phyloP scores from a whole-genome alignment of 2,113 vertebrate genomes.

The Strigops habroptila region DNA sequence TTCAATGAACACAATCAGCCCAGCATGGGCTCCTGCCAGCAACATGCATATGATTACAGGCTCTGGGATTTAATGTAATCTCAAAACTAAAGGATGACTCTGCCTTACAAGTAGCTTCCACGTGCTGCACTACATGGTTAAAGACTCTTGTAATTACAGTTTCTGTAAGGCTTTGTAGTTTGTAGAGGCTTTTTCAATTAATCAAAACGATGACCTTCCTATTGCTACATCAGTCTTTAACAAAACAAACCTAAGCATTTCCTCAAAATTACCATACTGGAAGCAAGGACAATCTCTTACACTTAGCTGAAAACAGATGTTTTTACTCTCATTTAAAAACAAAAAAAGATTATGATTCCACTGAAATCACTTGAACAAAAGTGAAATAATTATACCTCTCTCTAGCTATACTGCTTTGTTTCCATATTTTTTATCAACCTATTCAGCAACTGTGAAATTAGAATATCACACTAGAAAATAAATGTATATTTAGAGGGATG shows the following conservation, averaged over 20 bases:
- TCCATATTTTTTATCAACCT: background rate
- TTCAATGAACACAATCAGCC: background rate
- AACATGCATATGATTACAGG: slow-evolving; percentile 41
- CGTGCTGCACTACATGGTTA: slow-evolving; percentile 11
- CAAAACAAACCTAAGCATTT: slow-evolving; percentile 15
- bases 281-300: background rate
- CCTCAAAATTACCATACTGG: background rate
- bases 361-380: slow-evolving; percentile 24
- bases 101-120: slow-evolving; percentile 40
- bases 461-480: background rate
- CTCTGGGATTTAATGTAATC: slow-evolving; percentile 39
- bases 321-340: background rate
- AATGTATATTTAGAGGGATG: background rate
- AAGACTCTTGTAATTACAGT: slow-evolving; percentile 45
- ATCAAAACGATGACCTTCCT: slow-evolving; percentile 38
- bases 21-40: slow-evolving; percentile 3
- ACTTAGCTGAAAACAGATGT: background rate
- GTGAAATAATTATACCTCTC: background rate
- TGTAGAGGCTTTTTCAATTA: slow-evolving; percentile 29
- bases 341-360: background rate
- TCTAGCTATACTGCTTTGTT: background rate
- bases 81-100: slow-evolving; percentile 40
- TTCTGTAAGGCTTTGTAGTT: slow-evolving; percentile 19
- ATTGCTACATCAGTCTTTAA: background rate
- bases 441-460: background rate